Percentiles rank a stretch among this genome's conserved stretches.
Evolutionary conservation across 2,888 invertebrate species (phyloP).

Genomic region (Limnephilus rhombicus): DNA sequence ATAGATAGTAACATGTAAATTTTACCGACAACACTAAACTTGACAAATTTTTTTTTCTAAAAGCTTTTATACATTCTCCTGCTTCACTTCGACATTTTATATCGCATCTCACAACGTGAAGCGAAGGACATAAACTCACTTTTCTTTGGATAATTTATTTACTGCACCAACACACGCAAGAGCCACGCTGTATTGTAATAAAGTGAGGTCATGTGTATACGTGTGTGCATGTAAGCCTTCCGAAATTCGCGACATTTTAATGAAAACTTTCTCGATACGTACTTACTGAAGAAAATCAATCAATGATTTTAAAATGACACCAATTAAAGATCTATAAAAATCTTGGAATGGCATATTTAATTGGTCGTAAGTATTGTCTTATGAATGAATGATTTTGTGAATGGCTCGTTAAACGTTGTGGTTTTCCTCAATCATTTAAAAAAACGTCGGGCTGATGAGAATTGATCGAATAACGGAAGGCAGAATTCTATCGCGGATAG

Average conservation of each 20-base stretch:
- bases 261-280: not conserved
- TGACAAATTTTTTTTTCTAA: not conserved
- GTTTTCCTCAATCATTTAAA: not conserved
- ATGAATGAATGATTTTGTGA: not conserved
- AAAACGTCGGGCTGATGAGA: not conserved
- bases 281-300: not conserved
- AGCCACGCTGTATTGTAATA: not conserved
- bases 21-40: too few species aligned
- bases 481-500: conserved; percentile 35
- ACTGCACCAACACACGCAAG: conserved; percentile 27
- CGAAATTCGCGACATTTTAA: not conserved
- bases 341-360: not conserved
- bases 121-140: conserved; percentile 24
- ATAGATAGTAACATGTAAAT: too few species aligned
- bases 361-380: not conserved
- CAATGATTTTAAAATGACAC: too few species aligned
- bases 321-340: too few species aligned
- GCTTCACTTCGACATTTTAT: not conserved
- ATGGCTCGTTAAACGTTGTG: not conserved
- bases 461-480: conserved; percentile 45
- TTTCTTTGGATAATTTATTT: conserved; percentile 17
- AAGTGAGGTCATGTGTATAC: not conserved
- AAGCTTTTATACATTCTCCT: not conserved
- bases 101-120: not conserved
- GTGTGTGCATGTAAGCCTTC: not conserved